Evolutionary conservation across 2,113 vertebrate genomes (phyloP), one percentile per base, ranked within the genome.

Genomic region (Rostratula benghalensis): DNA sequence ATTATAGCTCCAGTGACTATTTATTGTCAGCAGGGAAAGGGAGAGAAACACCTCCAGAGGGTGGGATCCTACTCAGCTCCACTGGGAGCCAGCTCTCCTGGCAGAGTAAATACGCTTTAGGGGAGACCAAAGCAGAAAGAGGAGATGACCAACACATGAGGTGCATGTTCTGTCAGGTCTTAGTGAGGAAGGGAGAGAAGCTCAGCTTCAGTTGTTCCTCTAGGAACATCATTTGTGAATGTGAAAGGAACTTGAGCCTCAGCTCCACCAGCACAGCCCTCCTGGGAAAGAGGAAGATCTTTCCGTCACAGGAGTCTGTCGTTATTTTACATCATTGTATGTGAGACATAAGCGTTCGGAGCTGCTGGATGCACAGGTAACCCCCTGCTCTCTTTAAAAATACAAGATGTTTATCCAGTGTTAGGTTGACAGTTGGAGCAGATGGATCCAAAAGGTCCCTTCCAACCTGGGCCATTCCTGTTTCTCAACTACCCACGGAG

Each of bases 201-300:
- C 10, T 16, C 24, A 20, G 39, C n/a, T 74, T 18, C 54, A 10
- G 15, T 31, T 45, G n/a, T 50, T 80, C 10, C 33, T 43, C 13
- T 3, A 59, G 70, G 35, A 64, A 69, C 1, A 0, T 50, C 2
- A 3, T 27, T 48, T 60, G 53, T 28, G 23, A 46, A 37, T 0
- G 0, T 61, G 51, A 41, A 46, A 9, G 11, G 20, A 46, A 46
- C 57, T 28, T 0, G 1, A 71, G 30, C 9, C 60, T 50, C 33
- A 33, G 46, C 53, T 90, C 30, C 20, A 7, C 31, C 68, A 39
- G 28, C 8, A 7, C 2, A 0, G 18, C 57, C 16, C 24, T 6
- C 43, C 31, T 60, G 23, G 10, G 53, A 67, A 75, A 68, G 3
- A 3, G 0, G 2, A 73, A 35, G 30, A 50, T 76, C n/a, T 23